A percentile compares a stretch with the other conserved stretches of the same genome.
Conservation (phyloP, 2,888 invertebrate species). For the Perdita meconis region DNA sequence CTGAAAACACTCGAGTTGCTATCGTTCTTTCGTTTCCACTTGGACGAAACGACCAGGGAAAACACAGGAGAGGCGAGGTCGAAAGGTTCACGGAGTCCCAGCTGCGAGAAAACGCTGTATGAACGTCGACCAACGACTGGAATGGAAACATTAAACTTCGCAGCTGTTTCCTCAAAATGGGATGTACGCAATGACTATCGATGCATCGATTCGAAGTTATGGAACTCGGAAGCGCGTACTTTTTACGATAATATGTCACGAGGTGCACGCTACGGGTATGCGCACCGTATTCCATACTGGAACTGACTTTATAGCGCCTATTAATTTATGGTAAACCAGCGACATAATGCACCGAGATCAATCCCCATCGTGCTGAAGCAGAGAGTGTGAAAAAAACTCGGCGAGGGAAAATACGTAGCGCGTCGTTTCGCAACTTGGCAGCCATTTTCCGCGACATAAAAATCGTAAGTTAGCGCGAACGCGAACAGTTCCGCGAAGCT, state of each 20-base stretch:
- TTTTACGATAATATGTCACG: too few relatives aligned
- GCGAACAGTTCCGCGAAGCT: neutral
- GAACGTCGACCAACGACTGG: slow-evolving; percentile 6
- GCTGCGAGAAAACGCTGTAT: slow-evolving; percentile 20
- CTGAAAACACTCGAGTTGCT: slow-evolving; percentile 56
- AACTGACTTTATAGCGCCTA: too few relatives aligned
- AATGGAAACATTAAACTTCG: slow-evolving; percentile 63
- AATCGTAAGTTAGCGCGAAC: neutral
- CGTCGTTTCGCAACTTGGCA: neutral
- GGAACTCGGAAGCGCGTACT: neutral
- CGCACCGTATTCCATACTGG: too few relatives aligned
- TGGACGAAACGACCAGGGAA: slow-evolving; percentile 51
- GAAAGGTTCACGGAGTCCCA: slow-evolving; percentile 28
- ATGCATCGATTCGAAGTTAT: slow-evolving; percentile 39
- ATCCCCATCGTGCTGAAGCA: neutral
- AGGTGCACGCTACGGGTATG: too few relatives aligned
- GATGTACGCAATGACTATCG: slow-evolving; percentile 39
- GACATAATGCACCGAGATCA: too few relatives aligned
- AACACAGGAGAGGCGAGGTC: slow-evolving; percentile 40
- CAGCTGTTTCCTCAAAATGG: slow-evolving; percentile 31
- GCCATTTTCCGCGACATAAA: neutral
- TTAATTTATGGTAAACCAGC: too few relatives aligned
- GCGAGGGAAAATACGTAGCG: neutral
- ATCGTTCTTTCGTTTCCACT: slow-evolving; percentile 57
- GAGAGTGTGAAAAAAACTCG: neutral